Conservation (phyloP, 2,888 invertebrate species). For the Emmelina monodactyla region DNA sequence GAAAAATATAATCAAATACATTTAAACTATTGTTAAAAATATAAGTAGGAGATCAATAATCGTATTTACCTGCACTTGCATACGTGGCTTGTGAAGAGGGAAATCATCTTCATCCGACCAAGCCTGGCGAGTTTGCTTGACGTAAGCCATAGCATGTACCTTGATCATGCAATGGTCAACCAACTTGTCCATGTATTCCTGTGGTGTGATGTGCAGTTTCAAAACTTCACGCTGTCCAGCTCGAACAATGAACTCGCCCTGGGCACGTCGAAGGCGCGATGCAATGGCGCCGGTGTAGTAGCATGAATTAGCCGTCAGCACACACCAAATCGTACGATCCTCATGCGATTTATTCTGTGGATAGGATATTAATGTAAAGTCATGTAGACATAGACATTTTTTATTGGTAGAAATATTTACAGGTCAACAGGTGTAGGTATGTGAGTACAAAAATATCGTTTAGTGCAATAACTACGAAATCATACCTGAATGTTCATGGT, state of each 20-base stretch:
- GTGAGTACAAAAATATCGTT: too few species aligned
- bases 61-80: conserved; percentile 66
- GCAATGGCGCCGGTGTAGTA: conserved; percentile 75
- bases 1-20: conserved; percentile 1
- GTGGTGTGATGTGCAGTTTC: conserved; percentile 67
- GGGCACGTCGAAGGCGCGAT: conserved; percentile 68
- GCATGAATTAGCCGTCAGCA: conserved; percentile 70
- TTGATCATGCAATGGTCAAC: conserved; percentile 76
- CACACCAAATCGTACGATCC: conserved; percentile 69
- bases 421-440: not conserved
- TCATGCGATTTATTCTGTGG: conserved; percentile 68
- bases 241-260: conserved; percentile 67
- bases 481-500: conserved; percentile 69
- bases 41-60: not conserved
- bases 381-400: not conserved
- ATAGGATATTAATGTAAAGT: conserved; percentile 5
- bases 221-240: conserved; percentile 70
- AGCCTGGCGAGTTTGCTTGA: conserved; percentile 75
- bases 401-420: too few species aligned
- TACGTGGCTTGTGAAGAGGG: conserved; percentile 71
- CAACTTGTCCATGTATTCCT: conserved; percentile 74
- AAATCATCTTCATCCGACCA: conserved; percentile 80
- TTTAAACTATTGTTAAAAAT: not conserved
- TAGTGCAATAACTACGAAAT: too few species aligned
- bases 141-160: conserved; percentile 75